Evolutionary conservation across 1,140 invertebrate genomes (phyloP), one percentile per base, ranked within the genome.

Genomic region (Drosophila setifemur): DNA sequence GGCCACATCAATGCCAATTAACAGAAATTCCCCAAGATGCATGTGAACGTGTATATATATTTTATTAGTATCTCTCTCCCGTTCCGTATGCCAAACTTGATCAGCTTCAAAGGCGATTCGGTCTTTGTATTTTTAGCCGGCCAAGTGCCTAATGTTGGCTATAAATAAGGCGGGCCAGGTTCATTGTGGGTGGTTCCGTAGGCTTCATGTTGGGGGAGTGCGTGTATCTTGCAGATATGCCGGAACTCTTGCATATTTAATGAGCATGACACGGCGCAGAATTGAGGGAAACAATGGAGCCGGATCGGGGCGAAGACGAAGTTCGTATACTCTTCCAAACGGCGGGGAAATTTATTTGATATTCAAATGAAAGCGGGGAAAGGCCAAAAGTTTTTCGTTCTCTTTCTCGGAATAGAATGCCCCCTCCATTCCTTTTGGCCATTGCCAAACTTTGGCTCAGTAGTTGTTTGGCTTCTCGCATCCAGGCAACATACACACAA

Each of bases 1-100:
- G n/a, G n/a, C n/a, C n/a, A n/a, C 52, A 45, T 72, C 54, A 55
- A 31, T 61, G 69, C 31, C 61, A 78, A 79, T 79, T 79, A 78
- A 14, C 39, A 37, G 23, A 73, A 73, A 68, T 78, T 54, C 42
- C 28, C 43, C 26, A 63, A 40, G 54, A 75, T 60, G 45, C 45
- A 60, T 74, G 40, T 26, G 29, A 11, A 29, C 12, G 9, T 18
- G 25, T 68, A 35, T 43, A 35, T 58, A 28, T 47, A 64, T 61
- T 37, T 64, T 48, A 61, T 64, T 23, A 7, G 35, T 73, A 26
- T 67, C 43, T 37, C 25, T 52, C 14, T 37, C 33, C 48, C 23
- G 47, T 66, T 40, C 16, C 19, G 55, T 39, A 57, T 19, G 57
- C 57, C 57, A 48, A 48, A 48, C 14, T 64, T 29, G 60, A 64